Conservation (phyloP, 2,113 vertebrate species). For the Daphoenositta chrysoptera region DNA sequence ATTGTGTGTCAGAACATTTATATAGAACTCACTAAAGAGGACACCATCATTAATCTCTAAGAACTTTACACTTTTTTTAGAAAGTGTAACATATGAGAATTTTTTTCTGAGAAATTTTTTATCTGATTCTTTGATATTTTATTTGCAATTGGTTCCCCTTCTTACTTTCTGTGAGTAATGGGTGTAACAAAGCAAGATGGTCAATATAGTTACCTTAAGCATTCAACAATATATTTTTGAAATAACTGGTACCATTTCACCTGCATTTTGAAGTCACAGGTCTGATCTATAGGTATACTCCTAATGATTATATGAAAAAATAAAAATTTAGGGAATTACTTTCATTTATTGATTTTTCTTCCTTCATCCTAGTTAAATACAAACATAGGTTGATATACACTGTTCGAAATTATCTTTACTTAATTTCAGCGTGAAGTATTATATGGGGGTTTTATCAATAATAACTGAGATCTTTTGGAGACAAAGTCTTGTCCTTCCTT, state of each 20-base stretch:
- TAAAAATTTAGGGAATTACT: background rate
- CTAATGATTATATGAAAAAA: background rate
- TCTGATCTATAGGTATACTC: background rate
- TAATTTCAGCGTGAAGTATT: background rate
- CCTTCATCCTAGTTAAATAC: background rate
- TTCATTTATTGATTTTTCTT: background rate
- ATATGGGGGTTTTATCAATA: background rate
- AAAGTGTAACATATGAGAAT: background rate
- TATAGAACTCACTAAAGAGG: background rate
- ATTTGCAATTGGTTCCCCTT: background rate
- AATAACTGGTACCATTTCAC: background rate
- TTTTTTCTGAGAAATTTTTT: background rate
- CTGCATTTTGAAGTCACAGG: background rate
- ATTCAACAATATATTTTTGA: conserved; percentile 1
- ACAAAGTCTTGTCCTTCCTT: background rate
- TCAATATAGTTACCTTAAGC: background rate
- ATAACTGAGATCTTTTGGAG: background rate
- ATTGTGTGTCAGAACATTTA: background rate
- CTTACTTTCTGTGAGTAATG: background rate
- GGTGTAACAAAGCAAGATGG: background rate
- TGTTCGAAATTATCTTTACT: background rate
- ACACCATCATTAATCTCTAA: background rate
- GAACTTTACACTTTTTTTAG: background rate
- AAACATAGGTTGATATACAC: background rate
- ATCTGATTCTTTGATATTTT: background rate